Percentiles rank a stretch among this genome's conserved stretches.
Conservation (phyloP, 37 sponge, comb jelly and placozoan genomes). For the Beroe ovata region DNA sequence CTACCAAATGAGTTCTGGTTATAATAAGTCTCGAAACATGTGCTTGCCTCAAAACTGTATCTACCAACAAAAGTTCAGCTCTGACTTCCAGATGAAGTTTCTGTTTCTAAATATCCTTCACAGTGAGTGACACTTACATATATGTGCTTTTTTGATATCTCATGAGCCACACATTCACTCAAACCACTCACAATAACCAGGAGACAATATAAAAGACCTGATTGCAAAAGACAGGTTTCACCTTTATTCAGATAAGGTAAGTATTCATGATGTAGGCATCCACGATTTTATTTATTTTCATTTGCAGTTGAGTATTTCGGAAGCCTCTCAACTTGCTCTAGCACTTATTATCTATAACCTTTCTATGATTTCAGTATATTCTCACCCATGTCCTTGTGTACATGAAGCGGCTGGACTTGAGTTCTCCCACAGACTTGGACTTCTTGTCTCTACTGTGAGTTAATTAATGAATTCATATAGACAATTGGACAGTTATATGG, state of each 20-base stretch:
- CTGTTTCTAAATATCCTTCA: neutral
- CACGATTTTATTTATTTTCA: too few species aligned
- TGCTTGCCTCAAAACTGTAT: constrained; percentile 29
- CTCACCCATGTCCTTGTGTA: constrained; percentile 8
- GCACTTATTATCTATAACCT: too few species aligned
- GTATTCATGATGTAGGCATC: too few species aligned
- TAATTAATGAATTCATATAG: too few species aligned
- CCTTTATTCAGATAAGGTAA: constrained; percentile 12
- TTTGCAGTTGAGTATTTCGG: too few species aligned
- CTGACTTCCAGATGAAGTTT: neutral
- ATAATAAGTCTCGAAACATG: constrained; percentile 23
- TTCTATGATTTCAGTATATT: constrained; percentile 67
- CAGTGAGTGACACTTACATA: neutral
- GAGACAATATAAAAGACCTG: neutral
- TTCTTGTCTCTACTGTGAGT: constrained; percentile 46
- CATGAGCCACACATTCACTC: neutral
- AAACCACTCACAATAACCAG: neutral
- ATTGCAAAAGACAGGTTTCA: neutral
- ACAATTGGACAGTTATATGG: too few species aligned
- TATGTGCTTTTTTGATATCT: neutral
- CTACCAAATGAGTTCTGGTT: neutral
- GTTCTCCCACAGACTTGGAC: neutral
- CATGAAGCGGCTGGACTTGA: neutral
- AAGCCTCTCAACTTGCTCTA: too few species aligned
- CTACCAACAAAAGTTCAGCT: neutral